phyloP scores from a whole-genome alignment of 2,888 invertebrate genomes.

The Cephalotes varians region DNA sequence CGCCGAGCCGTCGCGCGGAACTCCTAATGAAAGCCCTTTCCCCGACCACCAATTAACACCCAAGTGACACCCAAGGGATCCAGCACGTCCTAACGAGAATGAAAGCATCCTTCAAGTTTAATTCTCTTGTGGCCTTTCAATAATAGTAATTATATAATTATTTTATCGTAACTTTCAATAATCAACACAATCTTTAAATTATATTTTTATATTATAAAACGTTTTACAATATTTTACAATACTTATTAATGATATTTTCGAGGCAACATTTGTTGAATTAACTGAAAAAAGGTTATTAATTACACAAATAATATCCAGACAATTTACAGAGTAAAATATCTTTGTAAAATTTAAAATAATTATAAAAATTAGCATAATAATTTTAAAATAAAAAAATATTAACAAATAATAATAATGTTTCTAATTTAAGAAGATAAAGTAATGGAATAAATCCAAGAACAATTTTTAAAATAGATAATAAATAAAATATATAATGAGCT shows the following conservation, averaged over 20 bases:
- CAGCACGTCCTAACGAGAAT: neutral
- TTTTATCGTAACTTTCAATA: neutral
- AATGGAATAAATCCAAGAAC: neutral
- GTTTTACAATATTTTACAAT: neutral
- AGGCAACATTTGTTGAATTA: neutral
- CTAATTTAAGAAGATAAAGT: neutral
- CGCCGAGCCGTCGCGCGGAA: slow-evolving; percentile 58
- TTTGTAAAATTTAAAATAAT: neutral
- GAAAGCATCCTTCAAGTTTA: slow-evolving; percentile 17
- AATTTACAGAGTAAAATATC: neutral
- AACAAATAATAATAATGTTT: neutral
- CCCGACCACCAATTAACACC: slow-evolving; percentile 69
- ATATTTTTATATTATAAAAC: neutral
- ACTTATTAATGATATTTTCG: no score
- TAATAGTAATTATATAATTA: slow-evolving; percentile 23
- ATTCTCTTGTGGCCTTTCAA: neutral
- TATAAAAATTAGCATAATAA: neutral
- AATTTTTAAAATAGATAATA: neutral
- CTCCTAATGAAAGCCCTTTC: slow-evolving; percentile 72
- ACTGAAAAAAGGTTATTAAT: neutral
- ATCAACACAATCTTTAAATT: neutral
- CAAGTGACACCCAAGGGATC: slow-evolving; percentile 59
- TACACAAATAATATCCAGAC: neutral
- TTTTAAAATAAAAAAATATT: neutral
- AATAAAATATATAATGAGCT: neutral